Evolutionary conservation across 1,140 invertebrate genomes (phyloP).

Genomic region (Drosophila yakuba): DNA sequence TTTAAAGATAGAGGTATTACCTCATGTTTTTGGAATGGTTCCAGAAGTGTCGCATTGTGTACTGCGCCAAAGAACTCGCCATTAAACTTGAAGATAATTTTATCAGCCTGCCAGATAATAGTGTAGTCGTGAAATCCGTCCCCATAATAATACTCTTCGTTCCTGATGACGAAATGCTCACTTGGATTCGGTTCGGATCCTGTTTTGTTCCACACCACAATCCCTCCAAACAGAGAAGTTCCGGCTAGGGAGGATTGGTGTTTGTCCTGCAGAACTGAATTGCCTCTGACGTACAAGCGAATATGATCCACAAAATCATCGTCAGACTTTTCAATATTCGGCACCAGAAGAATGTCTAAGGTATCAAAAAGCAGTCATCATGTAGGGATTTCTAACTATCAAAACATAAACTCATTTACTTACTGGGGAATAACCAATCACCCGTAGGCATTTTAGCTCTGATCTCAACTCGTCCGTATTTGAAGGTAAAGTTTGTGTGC

Average conservation of each 20-base stretch:
- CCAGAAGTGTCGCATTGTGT: not conserved
- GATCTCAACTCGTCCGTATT: not conserved
- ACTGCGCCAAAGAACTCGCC: not conserved
- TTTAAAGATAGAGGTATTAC: not conserved
- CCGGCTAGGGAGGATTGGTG: too few species aligned
- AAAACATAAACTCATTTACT: not conserved
- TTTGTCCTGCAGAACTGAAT: not conserved
- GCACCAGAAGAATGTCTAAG: not conserved
- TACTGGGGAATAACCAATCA: not conserved
- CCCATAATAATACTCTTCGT: not conserved
- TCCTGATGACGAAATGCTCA: too few species aligned
- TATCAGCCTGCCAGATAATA: not conserved
- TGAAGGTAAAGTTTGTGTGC: not conserved
- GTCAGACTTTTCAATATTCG: not conserved
- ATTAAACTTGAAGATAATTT: not conserved
- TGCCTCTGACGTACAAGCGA: not conserved
- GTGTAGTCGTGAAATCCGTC: not conserved
- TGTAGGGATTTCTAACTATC: too few species aligned
- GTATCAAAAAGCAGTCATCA: too few species aligned
- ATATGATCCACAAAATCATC: not conserved
- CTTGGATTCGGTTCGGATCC: too few species aligned
- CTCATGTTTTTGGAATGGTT: not conserved
- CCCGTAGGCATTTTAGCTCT: not conserved
- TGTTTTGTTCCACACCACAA: too few species aligned
- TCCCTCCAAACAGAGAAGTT: too few species aligned